Conservation (phyloP, 2,888 invertebrate species). For the Melanostoma mellinum region DNA sequence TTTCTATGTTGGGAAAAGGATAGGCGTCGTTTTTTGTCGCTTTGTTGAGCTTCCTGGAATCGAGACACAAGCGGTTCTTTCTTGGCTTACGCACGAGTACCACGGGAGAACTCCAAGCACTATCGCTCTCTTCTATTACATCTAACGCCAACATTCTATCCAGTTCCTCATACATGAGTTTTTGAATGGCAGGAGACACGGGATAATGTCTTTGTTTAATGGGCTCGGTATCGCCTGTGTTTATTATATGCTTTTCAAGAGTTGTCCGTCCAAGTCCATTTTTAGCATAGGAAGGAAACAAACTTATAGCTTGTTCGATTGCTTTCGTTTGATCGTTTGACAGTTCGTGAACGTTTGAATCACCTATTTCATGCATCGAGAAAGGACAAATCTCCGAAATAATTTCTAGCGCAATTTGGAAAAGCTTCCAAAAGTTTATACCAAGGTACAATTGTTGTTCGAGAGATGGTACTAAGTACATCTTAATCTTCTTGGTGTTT, state of each 20-base stretch:
- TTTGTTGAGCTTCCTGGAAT: slow-evolving; percentile 74
- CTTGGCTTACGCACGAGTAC: slow-evolving; percentile 66
- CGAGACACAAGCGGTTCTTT: slow-evolving; percentile 74
- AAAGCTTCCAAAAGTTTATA: too few relatives aligned
- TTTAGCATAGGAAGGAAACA: slow-evolving; percentile 11
- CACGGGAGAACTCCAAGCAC: slow-evolving; percentile 76
- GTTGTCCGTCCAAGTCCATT: slow-evolving; percentile 44
- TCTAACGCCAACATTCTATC: not conserved
- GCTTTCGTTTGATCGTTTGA: not conserved
- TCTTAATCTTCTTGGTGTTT: too few relatives aligned
- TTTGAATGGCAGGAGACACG: slow-evolving; percentile 2
- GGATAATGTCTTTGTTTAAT: slow-evolving; percentile 4
- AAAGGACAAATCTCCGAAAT: too few relatives aligned
- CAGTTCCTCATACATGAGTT: not conserved
- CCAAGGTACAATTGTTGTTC: too few relatives aligned
- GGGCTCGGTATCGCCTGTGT: slow-evolving; percentile 20
- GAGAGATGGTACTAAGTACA: too few relatives aligned
- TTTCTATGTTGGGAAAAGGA: slow-evolving; percentile 69
- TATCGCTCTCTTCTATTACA: slow-evolving; percentile 75
- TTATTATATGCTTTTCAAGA: slow-evolving; percentile 35
- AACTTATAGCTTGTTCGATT: not conserved
- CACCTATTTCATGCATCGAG: too few relatives aligned
- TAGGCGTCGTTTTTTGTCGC: slow-evolving; percentile 71
- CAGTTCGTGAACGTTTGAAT: not conserved
- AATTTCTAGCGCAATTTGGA: too few relatives aligned